Base-by-base conservation (phyloP, 1,140 invertebrate genomes). In the Atta cephalotes region DNA sequence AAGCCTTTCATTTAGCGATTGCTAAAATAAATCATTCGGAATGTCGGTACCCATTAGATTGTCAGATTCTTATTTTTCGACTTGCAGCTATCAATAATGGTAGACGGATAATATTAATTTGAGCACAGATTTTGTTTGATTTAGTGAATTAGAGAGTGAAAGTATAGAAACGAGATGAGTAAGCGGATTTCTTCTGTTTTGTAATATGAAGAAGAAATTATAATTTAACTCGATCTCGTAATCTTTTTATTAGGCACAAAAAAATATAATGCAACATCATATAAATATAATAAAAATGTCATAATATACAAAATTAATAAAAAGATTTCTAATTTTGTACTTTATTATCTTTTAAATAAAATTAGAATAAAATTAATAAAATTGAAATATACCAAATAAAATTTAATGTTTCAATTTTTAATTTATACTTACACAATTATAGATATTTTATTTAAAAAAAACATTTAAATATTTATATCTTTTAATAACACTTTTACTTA, bases 21-120 rank as follows among this genome's bases (percentile, higher is more conserved):
- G 80, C 68, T 35, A 82, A 82, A 82, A 35, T 82, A 82, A 82
- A 74, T 62, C 53, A 60, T 21, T 72, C 1, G 53, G 31, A 82
- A 72, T 68, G 14, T 80, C 7, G 12, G 6, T 39, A 21, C 12
- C 12, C 49, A 31, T 80, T 21, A 18, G 14, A 0, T 9, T 31
- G 66, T 28, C 25, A 45, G 35, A 45, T 79, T 79, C 6, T 79
- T 10, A 25, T 31, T 16, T 65, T 49, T 51, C 39, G 25, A 60
- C 35, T 45, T 18, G 25, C 12, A 58, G 9, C 53, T 45, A 60
- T 60, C 12, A 45, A 82, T 80, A 80, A 70, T 72, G 14, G 45
- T 74, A 45, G 56, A 82, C 35, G 25, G n/a, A 21, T 25, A 21
- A 18, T 45, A 31, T 80, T 14, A 65, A 31, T 74, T 62, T 49